Base-by-base conservation (phyloP, 2,797 vertebrate species). In the Gallinago solitaria region DNA sequence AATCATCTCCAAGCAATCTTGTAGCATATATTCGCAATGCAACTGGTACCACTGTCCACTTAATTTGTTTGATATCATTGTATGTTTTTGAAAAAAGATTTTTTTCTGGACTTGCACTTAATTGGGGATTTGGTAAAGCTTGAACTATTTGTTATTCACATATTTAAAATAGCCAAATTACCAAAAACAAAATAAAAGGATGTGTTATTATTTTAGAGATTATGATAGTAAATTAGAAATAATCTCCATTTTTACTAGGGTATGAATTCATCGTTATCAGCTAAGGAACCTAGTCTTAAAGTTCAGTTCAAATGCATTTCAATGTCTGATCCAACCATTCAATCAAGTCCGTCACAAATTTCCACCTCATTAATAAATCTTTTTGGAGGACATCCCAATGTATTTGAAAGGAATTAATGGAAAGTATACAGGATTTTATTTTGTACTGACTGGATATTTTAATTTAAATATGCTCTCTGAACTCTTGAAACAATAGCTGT, bases 401-500 rank as follows among this genome's bases (percentile, higher is more conserved):
- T 56, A 33, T 51, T 73, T 86, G 30, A 90, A 59, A 5, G 12
- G 63, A 45, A 30, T 10, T 53, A 74, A 41, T 11, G 63, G 37
- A 75, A 91, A 47, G 13, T 27, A 61, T 18, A 53, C 7, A 47
- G 77, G 15, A 70, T 77, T 91, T 92, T 92, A 51, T 48, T 93
- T 96, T 94, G 11, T 73, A 13, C 19, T 17, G 5, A 61, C 4
- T 37, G 3, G 14, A 18, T 56, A 28, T 68, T 83, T 75, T 28
- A 9, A 35, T 88, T 93, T 86, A 45, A 71, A 27, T 59, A 65
- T 79, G 2, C 6, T 8, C 21, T 20, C n/a, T 56, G 24, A 90
- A 57, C 9, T 65, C 28, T 23, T 54, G 27, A 81, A 87, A 61
- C 5, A 39, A 54, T 32, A 71, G 9, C 9, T 75, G 18, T 35